Conservation (phyloP, 2,888 invertebrate species). For the Caenorhabditis afra region DNA sequence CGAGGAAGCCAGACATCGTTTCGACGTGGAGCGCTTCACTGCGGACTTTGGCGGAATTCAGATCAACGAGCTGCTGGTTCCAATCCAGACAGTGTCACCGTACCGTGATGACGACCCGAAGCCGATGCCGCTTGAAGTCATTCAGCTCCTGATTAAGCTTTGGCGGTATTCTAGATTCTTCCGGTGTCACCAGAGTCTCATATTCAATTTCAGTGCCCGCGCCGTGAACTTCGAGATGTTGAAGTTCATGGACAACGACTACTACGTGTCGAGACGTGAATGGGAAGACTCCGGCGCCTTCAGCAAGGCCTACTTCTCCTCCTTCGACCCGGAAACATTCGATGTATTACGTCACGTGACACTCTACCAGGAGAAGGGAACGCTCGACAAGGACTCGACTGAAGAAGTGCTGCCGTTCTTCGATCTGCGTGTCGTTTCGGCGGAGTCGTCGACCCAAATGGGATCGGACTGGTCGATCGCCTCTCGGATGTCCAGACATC, state of each 20-base stretch:
- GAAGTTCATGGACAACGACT: conserved; percentile 29
- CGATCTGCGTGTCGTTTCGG: conserved; percentile 18
- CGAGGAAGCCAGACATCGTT: neutral
- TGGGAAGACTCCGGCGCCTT: conserved; percentile 19
- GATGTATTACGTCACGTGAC: neutral
- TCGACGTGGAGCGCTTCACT: conserved; percentile 13
- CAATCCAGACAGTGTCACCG: conserved; percentile 12
- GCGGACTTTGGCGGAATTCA: conserved; percentile 3
- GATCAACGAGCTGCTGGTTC: conserved; percentile 10
- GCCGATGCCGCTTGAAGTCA: conserved; percentile 29
- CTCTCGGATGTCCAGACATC: neutral
- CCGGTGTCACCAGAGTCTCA: neutral
- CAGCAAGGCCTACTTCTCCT: conserved; percentile 4
- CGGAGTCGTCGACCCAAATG: conserved; percentile 2
- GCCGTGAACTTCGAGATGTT: conserved; percentile 28
- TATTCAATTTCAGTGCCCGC: conserved; percentile 9
- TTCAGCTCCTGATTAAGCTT: conserved; percentile 27
- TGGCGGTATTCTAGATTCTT: conserved; percentile 20
- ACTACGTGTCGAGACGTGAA: conserved; percentile 3
- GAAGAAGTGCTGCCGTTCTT: conserved; percentile 26
- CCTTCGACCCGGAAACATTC: neutral
- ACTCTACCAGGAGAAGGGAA: neutral
- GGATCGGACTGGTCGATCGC: conserved; percentile 6
- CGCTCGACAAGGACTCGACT: neutral
- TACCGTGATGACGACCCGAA: conserved; percentile 1